Evolutionary conservation across 2,888 invertebrate genomes (phyloP).

Genomic region (Leucophenga maculata): DNA sequence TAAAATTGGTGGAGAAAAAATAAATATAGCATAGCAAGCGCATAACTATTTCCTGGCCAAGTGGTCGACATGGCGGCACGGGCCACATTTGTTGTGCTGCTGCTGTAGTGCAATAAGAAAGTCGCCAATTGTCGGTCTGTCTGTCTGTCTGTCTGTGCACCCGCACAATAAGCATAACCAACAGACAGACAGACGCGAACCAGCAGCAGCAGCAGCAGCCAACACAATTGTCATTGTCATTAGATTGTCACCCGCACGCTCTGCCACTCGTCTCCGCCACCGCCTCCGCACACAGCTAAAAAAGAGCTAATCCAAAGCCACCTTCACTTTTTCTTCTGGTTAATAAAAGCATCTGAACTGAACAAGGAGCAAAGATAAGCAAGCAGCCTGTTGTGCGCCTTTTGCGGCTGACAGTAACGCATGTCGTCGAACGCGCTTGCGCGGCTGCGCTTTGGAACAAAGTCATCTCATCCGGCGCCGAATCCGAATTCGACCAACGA

Average conservation of each 20-base stretch:
- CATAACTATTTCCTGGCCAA: constrained; percentile 30
- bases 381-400: background rate
- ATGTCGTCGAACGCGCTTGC: background rate
- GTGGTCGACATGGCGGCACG: background rate
- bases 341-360: background rate
- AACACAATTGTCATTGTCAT: constrained; percentile 3
- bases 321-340: constrained; percentile 14
- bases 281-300: background rate
- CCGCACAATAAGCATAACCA: constrained; percentile 1
- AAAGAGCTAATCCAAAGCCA: constrained; percentile 3
- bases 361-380: background rate
- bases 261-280: background rate
- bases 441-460: background rate
- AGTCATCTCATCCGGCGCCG: background rate
- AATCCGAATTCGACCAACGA: background rate
- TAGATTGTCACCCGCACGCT: background rate
- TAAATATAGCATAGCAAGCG: background rate
- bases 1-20: constrained; percentile 38
- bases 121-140: background rate
- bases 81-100: background rate
- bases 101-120: background rate
- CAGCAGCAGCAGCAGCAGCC: background rate
- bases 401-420: constrained; percentile 3
- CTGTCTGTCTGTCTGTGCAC: background rate
- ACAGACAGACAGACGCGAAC: no score